Base-by-base conservation (phyloP, 2,888 invertebrate species). In the Polydrusus cervinus region DNA sequence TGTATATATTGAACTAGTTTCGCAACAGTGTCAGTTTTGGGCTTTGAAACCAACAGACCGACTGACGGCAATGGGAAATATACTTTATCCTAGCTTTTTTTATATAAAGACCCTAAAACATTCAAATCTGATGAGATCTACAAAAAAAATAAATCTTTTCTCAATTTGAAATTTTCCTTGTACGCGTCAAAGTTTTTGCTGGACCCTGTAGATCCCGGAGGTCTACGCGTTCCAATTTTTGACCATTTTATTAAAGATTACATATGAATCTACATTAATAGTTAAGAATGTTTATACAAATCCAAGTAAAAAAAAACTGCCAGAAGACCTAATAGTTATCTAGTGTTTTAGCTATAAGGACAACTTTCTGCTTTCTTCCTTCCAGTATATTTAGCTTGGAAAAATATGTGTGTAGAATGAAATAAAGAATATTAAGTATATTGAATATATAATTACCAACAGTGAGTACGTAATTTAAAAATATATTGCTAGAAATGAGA, bases 281-380 rank as follows among this genome's bases (percentile, higher is more conserved):
- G 34, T 16, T 55, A 34, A 60, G 16, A 38, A 40, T 38, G 6
- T 38, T 60, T 14, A 30, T 34, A 64, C 1, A 34, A 49, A 13
- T 64, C 64, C 64, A 64, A 47, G 25, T 49, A 64, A 64, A 45
- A 57, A n/a, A 64, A 64, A 64, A 64, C 64, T 64, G 64, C 64
- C 64, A 64, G 7, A 34, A 34, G 64, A 64, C 64, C 64, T 64
- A 64, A 64, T 64, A 61, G 61, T 43, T 45, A 45, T 45, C 16
- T 30, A 60, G 18, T 18, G 18, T 34, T 49, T 64, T 49, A 64
- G 47, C 20, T 13, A 11, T 18, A 64, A 47, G 49, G 30, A 20
- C n/a, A 9, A 3, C 11, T 1, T n/a, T 6, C 30, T 18, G 67
- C 34, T 38, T 53, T 34, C 34, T 49, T 38, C 40, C 45, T 67